phyloP scores from a whole-genome alignment of 2,888 invertebrate genomes.

The Aethes cnicana region DNA sequence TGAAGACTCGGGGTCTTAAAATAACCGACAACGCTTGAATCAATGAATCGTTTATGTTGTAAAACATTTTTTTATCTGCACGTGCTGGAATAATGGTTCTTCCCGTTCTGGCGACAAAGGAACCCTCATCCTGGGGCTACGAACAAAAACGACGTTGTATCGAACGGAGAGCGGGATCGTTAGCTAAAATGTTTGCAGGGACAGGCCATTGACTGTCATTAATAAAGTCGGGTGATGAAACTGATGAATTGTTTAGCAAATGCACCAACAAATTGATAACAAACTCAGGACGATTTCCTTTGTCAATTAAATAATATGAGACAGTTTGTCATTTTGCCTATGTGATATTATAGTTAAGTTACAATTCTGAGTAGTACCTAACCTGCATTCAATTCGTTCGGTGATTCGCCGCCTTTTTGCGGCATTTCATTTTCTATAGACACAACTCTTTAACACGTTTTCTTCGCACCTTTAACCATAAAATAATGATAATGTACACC shows the following conservation, averaged over 20 bases:
- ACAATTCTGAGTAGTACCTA: too few relatives aligned
- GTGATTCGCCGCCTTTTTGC: not conserved
- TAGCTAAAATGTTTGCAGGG: constrained; percentile 15
- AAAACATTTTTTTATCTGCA: constrained; percentile 4
- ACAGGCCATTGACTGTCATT: constrained; percentile 20
- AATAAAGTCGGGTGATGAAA: constrained; percentile 8
- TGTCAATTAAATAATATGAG: too few relatives aligned
- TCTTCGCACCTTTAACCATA: constrained; percentile 10
- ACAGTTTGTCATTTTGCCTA: too few relatives aligned
- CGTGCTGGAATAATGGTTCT: constrained; percentile 17
- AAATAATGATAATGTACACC: constrained; percentile 7
- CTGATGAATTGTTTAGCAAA: constrained; percentile 16
- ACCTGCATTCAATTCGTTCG: not conserved
- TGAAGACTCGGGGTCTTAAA: not conserved
- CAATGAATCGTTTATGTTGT: constrained; percentile 8
- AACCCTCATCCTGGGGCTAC: constrained; percentile 6
- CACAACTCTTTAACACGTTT: constrained; percentile 14
- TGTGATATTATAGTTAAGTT: too few relatives aligned
- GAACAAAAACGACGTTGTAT: constrained; percentile 3
- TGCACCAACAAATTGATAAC: constrained; percentile 18
- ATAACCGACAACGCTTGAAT: not conserved
- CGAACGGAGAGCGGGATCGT: constrained; percentile 10
- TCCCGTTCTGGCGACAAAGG: constrained; percentile 7
- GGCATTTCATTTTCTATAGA: constrained; percentile 8
- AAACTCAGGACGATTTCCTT: constrained; percentile 20